Base-by-base conservation (phyloP, 2,888 invertebrate genomes). In the Hololepta plana region DNA sequence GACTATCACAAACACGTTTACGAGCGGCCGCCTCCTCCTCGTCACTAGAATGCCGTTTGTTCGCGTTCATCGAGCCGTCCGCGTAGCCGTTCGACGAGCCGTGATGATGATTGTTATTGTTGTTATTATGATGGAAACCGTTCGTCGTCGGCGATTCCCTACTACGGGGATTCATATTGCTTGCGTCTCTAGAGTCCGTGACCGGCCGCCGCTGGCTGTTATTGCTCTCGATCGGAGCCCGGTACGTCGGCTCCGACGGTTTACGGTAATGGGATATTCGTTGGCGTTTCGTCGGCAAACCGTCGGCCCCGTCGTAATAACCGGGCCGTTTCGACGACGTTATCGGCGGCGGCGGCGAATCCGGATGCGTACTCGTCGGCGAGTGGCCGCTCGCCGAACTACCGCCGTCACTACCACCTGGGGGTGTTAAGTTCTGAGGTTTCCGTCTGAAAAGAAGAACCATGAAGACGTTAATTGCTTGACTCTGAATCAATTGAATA, bases 391-490 rank as follows among this genome's bases (percentile, higher is more conserved):
- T 72, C 22, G 69, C 67, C 17, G 80, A 79, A 40, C 72, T 73
- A 37, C 73, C 68, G 32, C 69, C 69, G 47, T 85, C 85, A 43
- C 81, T 82, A 49, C 81, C 80, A 37, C 81, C 71, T 19, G 87
- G 85, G 32, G 87, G 85, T 33, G 85, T 87, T 45, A 87, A 62
- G 58, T 85, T 87, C 61, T 84, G 81, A 45, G 85, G 85, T 63
- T 85, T 87, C 51, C 81, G 76, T 54, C 81, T 76, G 54, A 12
- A 49, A 46, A 34, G 30, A 33, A 23, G 35, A 32, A 36, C 30
- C 7, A 17, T 17, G 17, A n/a, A n/a, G n/a, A n/a, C n/a, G n/a
- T n/a, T n/a, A n/a, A n/a, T n/a, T n/a, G n/a, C n/a, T n/a, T n/a
- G n/a, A n/a, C n/a, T n/a, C n/a, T n/a, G n/a, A n/a, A n/a, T n/a